These are phyloP conservation scores for Nixonia krombeini DNA, from an alignment of 1,140 invertebrate genomes.

Conservation along the genomic window DNA sequence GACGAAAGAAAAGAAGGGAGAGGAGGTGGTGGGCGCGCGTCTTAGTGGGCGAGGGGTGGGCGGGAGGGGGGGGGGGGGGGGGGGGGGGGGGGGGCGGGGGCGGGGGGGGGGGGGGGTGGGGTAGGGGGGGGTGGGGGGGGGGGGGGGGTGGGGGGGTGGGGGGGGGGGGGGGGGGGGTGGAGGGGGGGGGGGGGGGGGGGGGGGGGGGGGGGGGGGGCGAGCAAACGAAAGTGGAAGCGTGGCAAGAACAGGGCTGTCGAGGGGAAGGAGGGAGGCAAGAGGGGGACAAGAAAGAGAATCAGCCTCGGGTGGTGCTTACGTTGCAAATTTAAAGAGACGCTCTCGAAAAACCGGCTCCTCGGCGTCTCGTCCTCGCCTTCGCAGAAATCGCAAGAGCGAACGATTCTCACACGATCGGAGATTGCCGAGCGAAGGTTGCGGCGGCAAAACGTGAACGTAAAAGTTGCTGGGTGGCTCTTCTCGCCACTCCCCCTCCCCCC, in stretches of 20 bases:
- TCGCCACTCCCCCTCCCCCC: background rate
- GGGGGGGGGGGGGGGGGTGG: too few relatives aligned
- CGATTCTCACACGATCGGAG: slow-evolving; percentile 50
- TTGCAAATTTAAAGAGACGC: slow-evolving; percentile 48
- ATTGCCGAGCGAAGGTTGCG: slow-evolving; percentile 30
- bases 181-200: too few relatives aligned
- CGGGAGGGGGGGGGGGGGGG: too few relatives aligned
- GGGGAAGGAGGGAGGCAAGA: slow-evolving; percentile 13
- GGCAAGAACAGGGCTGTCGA: background rate
- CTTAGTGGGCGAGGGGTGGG: too few relatives aligned
- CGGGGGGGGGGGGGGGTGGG: too few relatives aligned
- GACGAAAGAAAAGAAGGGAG: background rate
- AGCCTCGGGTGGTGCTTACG: slow-evolving; percentile 32
- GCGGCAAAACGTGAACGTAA: slow-evolving; percentile 9
- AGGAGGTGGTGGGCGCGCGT: too few relatives aligned
- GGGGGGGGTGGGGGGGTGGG: too few relatives aligned
- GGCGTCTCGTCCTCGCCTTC: slow-evolving; percentile 35
- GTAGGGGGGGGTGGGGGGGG: too few relatives aligned
- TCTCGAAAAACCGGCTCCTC: slow-evolving; percentile 48
- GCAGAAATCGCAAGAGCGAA: slow-evolving; percentile 38
- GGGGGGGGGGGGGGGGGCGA: too few relatives aligned
- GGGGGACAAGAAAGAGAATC: slow-evolving; percentile 11
- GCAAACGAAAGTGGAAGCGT: slow-evolving; percentile 11
- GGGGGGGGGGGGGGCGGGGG: too few relatives aligned
- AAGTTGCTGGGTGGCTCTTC: slow-evolving; percentile 12